A percentile compares a stretch with the other conserved stretches of the same genome.
Conservation (phyloP, 1,140 invertebrate species). For the Drosophila mauritiana region DNA sequence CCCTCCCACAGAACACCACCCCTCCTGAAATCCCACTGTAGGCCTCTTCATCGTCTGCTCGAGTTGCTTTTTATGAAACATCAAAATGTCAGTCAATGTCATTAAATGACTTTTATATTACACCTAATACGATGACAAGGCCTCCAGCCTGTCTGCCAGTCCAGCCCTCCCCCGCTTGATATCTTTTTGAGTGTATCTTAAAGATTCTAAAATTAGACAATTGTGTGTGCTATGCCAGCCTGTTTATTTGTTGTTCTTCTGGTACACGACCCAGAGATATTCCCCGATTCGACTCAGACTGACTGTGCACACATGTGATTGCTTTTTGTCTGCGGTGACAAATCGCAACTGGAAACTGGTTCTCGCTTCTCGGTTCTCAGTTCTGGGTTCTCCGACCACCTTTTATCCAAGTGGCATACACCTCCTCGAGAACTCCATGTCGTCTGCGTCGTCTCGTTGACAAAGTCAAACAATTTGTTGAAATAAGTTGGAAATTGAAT, state of each 20-base stretch:
- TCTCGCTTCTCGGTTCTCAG: neutral
- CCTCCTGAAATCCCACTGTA: neutral
- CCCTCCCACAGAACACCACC: neutral
- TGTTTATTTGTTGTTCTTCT: constrained; percentile 48
- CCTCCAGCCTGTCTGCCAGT: constrained; percentile 55
- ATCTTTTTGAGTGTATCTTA: constrained; percentile 83
- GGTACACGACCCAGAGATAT: constrained; percentile 23
- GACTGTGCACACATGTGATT: constrained; percentile 71
- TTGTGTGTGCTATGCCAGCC: constrained; percentile 46
- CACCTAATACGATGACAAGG: constrained; percentile 82
- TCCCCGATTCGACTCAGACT: constrained; percentile 17
- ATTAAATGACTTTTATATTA: constrained; percentile 84
- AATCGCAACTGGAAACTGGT: constrained; percentile 63
- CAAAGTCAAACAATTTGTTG: constrained; percentile 81
- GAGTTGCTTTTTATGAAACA: constrained; percentile 83
- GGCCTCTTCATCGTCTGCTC: constrained; percentile 63
- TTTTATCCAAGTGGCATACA: neutral
- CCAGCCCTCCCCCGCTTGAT: constrained; percentile 31
- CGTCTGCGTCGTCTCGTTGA: constrained; percentile 50
- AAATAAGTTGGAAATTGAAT: constrained; percentile 83
- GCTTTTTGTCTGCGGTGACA: constrained; percentile 71
- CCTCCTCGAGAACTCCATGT: constrained; percentile 26
- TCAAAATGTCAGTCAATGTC: constrained; percentile 83
- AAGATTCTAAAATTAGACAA: constrained; percentile 83
- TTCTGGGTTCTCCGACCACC: neutral